phyloP scores from a whole-genome alignment of 1,140 invertebrate genomes.

The Glossosoma conforme region DNA sequence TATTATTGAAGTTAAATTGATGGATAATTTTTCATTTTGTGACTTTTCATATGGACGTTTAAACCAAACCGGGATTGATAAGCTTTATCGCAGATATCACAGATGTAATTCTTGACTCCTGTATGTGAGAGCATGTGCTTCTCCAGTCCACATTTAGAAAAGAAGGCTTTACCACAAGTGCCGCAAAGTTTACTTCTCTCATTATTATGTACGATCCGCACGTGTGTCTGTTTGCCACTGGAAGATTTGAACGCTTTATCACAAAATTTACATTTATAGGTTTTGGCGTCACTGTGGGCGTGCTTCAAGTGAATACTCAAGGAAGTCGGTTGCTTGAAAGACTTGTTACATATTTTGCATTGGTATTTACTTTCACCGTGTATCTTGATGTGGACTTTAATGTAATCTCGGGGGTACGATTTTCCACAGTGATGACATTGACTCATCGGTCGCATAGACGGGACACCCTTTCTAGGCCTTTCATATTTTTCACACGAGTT shows the following conservation, averaged over 20 bases:
- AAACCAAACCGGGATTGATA: conserved; percentile 47
- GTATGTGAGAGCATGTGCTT: conserved; percentile 45
- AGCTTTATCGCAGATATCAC: conserved; percentile 46
- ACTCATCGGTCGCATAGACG: too few species aligned
- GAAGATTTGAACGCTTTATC: conserved; percentile 46
- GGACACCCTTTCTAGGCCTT: too few species aligned
- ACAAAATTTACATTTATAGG: conserved; percentile 45
- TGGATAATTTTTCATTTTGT: neutral
- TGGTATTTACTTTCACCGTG: conserved; percentile 43
- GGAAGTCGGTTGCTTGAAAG: conserved; percentile 45
- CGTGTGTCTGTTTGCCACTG: conserved; percentile 43
- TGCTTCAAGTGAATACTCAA: conserved; percentile 46
- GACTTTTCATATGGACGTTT: conserved; percentile 47
- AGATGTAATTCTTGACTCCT: conserved; percentile 43
- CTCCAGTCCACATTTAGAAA: conserved; percentile 43
- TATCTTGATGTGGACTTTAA: conserved; percentile 45
- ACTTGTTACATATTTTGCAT: conserved; percentile 47
- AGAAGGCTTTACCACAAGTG: conserved; percentile 44
- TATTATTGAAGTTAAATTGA: neutral
- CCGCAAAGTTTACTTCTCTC: conserved; percentile 47
- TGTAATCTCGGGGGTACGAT: conserved; percentile 45
- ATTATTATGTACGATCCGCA: conserved; percentile 45
- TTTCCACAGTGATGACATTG: conserved; percentile 50
- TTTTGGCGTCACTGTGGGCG: conserved; percentile 46
- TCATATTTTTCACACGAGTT: conserved; percentile 12